Evolutionary conservation across 2,113 vertebrate species (phyloP), one percentile per base, ranked within the genome.

Genomic region (Scortum barcoo): DNA sequence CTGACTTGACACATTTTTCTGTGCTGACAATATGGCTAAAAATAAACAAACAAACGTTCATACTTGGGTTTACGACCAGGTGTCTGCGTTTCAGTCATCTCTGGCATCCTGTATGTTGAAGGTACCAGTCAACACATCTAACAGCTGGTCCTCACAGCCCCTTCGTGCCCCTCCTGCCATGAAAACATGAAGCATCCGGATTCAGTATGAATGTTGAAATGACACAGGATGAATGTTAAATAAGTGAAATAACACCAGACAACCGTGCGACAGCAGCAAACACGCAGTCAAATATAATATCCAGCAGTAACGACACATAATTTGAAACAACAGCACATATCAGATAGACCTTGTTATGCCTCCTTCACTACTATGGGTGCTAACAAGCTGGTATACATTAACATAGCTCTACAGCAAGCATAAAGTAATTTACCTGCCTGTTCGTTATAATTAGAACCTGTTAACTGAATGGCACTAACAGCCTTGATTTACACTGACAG

Each of bases 1-100:
- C n/a, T n/a, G n/a, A n/a, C n/a, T n/a, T n/a, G n/a, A n/a, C n/a
- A n/a, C n/a, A n/a, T n/a, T n/a, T n/a, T n/a, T n/a, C n/a, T n/a
- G n/a, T 26, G 24, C 3, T 60, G 2, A 71, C 62, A 14, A 46
- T 40, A 57, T 12, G 3, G 16, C 19, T 48, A 3, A 20, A 20
- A 76, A 56, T 0, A 28, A 36, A 8, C 16, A 24, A 50, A 10
- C 19, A 60, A 42, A 22, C 4, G 33, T 76, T 90, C 95, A 95
- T 93, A 98, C 97, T 97, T 97, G 72, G 97, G 96, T 91, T 96
- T 97, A 86, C 96, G 97, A 75, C 94, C 95, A 86, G 96, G 94
- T 90, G 96, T 96, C 90, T 96, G 96, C 91, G 96, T 97, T 91
- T 99, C 97, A 72, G 97, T 98, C 96, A 99, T 99, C 95, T 99